Percentiles rank a stretch among this genome's conserved stretches.
These are phyloP conservation scores for Drosophila mimetica DNA, from an alignment of 2,888 invertebrate genomes.

Conservation along the genomic window DNA sequence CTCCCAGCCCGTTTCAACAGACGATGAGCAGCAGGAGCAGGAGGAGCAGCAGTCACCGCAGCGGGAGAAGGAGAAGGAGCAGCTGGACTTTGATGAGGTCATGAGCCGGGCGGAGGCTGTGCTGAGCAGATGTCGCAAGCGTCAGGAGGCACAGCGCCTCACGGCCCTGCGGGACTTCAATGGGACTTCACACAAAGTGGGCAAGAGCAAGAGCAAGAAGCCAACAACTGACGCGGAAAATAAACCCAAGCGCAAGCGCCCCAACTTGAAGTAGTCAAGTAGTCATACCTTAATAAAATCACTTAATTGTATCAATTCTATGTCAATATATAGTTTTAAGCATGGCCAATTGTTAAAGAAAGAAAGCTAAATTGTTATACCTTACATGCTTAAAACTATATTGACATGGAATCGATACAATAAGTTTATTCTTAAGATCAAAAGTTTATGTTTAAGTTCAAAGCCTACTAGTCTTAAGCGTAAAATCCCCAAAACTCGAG, in stretches of 20 bases:
- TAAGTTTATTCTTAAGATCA: no score
- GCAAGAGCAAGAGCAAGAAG: not conserved
- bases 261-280: not conserved
- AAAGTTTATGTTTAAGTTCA: not conserved
- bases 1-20: no score
- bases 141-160: constrained; percentile 24
- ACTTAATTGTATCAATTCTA: not conserved
- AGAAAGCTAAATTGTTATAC: no score
- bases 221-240: not conserved
- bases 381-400: no score
- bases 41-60: not conserved
- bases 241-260: constrained; percentile 5
- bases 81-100: constrained; percentile 38
- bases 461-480: not conserved
- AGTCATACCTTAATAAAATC: no score
- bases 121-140: constrained; percentile 28
- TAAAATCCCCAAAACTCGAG: not conserved
- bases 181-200: not conserved
- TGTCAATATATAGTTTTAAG: not conserved
- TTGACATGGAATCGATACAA: no score
- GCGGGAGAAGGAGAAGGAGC: not conserved
- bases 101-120: constrained; percentile 39
- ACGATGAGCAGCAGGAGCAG: not conserved
- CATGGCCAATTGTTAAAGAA: not conserved
- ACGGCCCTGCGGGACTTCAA: constrained; percentile 38